Percentiles rank a stretch among this genome's conserved stretches.
phyloP scores from a whole-genome alignment of 2,113 vertebrate species.

The Triplophysa rosa region DNA sequence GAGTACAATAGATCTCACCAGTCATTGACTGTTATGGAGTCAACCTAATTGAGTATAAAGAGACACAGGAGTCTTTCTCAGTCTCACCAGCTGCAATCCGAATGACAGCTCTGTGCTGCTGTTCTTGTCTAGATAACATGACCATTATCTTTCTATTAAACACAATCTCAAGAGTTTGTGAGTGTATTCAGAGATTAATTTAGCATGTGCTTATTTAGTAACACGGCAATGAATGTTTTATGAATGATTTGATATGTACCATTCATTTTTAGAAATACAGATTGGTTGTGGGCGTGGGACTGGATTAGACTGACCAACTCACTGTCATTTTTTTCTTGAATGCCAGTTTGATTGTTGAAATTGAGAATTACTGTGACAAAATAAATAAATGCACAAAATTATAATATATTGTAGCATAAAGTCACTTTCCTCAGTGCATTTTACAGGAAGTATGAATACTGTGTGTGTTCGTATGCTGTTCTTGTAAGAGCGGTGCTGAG shows the following conservation, averaged over 20 bases:
- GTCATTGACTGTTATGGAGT: slow-evolving; percentile 25
- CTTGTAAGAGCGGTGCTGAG: slow-evolving; percentile 10
- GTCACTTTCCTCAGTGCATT: not conserved
- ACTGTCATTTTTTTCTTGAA: too few species aligned
- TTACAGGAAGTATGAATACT: not conserved
- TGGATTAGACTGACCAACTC: too few species aligned
- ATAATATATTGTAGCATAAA: not conserved
- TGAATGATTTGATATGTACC: not conserved
- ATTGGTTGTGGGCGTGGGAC: not conserved
- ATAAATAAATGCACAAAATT: too few species aligned
- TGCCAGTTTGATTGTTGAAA: not conserved
- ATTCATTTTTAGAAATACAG: not conserved
- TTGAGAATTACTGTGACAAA: too few species aligned
- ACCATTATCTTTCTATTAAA: not conserved
- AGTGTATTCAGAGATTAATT: not conserved
- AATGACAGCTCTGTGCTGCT: slow-evolving; percentile 2
- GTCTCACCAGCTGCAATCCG: slow-evolving; percentile 46
- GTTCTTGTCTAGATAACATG: not conserved
- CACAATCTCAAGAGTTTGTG: not conserved
- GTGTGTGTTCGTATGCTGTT: not conserved
- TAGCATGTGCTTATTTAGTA: not conserved
- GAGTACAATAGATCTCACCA: slow-evolving; percentile 23
- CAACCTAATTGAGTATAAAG: slow-evolving; percentile 32
- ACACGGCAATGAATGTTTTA: not conserved
- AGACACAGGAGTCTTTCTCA: slow-evolving; percentile 46